Evolutionary conservation across 2,797 vertebrate species (phyloP), one percentile per base, ranked within the genome.

Genomic region (Anolis apletophallus): DNA sequence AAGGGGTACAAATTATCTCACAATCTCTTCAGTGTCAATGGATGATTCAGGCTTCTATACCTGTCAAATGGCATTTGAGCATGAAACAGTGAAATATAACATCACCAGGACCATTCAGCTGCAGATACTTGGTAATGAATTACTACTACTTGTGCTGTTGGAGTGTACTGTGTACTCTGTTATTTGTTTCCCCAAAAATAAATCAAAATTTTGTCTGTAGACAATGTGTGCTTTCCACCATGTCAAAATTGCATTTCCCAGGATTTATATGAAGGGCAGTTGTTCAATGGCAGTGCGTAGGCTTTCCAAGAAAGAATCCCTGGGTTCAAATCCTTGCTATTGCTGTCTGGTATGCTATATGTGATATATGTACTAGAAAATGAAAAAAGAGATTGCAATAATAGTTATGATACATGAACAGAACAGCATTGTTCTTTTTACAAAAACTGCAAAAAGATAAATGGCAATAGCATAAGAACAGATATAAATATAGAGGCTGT

Each of bases 41-140:
- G 88, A 93, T 29, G 97, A 99, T 0, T 88, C 93, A 0, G 98
- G 98, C 26, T 93, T 96, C 68, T 99, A 99, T 94, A 97, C 91
- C 79, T 99, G 98, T 76, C 91, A 91, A 55, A 85, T 97, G 77
- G 40, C 14, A 0, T 97, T 97, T 89, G 80, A 83, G 1, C 92
- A 97, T 36, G 89, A 96, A 84, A 92, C 94, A 34, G 93, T 29
- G 52, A 84, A 0, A 0, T 98, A 97, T 84, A 97, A 95, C 34
- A 92, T 98, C 92, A 98, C 97, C 91, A 97, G 98, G 87, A 94
- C 86, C 73, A 88, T 97, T 87, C 40, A 89, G 0, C 93, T 99
- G 55, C 34, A 23, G 0, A 95, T 97, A n/a, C 52, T 95, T 80
- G 96, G 98, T 99, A 94, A 97, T 85, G 91, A 86, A 3, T 64